Evolutionary conservation across 2,797 vertebrate species (phyloP).

Genomic region (Moxostoma hubbsi): DNA sequence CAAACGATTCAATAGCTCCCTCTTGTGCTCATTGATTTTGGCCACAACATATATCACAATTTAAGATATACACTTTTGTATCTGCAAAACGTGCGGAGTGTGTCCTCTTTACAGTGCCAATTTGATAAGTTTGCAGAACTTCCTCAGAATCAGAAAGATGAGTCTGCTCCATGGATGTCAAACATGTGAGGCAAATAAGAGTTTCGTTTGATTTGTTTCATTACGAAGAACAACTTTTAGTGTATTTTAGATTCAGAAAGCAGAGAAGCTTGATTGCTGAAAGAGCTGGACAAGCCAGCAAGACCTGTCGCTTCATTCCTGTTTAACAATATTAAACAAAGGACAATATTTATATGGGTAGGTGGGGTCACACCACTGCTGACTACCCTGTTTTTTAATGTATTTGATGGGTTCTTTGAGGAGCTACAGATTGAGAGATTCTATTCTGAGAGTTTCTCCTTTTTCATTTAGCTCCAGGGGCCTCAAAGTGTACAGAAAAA

Average conservation of each 20-base stretch:
- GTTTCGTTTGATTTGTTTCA: not conserved
- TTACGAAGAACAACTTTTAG: not conserved
- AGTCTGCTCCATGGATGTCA: not conserved
- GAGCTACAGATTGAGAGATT: not conserved
- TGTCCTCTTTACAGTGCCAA: not conserved
- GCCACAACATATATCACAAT: not conserved
- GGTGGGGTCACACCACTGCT: too few relatives aligned
- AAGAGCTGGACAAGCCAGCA: not conserved
- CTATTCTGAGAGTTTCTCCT: not conserved
- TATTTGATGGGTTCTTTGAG: not conserved
- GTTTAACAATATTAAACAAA: too few relatives aligned
- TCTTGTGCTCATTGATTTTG: slow-evolving; percentile 11
- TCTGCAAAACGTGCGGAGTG: not conserved
- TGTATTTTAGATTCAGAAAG: not conserved
- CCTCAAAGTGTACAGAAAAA: not conserved
- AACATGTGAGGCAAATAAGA: not conserved
- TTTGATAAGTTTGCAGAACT: too few relatives aligned
- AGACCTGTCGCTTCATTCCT: not conserved
- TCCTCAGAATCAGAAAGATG: not conserved
- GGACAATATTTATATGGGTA: too few relatives aligned
- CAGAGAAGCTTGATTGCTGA: not conserved
- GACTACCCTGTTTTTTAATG: not conserved
- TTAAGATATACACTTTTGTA: not conserved
- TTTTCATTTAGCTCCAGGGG: not conserved
- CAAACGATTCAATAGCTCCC: slow-evolving; percentile 1